phyloP scores from a whole-genome alignment of 2,797 vertebrate genomes.

The Enteromius radiatus region DNA sequence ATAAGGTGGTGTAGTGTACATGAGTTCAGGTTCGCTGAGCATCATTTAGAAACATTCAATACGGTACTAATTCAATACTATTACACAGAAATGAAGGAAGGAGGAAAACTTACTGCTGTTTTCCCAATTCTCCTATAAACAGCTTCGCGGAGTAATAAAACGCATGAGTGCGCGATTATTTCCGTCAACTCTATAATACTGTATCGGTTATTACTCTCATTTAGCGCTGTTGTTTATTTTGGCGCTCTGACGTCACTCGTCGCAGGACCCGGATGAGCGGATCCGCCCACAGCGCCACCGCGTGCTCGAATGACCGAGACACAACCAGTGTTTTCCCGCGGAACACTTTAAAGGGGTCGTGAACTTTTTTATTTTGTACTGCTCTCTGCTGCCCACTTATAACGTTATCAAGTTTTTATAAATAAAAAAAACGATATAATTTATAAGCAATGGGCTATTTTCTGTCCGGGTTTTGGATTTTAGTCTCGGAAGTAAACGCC shows the following conservation, averaged over 20 bases:
- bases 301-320: constrained; percentile 12
- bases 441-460: not conserved
- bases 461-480: no score
- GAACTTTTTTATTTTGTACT: not conserved
- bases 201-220: not conserved
- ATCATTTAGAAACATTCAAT: not conserved
- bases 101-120: not conserved
- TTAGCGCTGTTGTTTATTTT: constrained; percentile 32
- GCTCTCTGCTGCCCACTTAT: no score
- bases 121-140: not conserved
- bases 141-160: not conserved
- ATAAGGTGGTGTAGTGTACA: not conserved
- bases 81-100: not conserved
- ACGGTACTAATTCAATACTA: no score
- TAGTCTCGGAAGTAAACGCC: no score
- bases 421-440: no score
- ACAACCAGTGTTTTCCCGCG: not conserved
- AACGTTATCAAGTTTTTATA: no score
- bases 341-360: not conserved
- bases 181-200: not conserved
- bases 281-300: constrained; percentile 20
- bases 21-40: not conserved
- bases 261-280: constrained; percentile 21
- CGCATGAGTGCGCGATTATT: not conserved
- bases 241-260: constrained; percentile 21